Percentiles rank a stretch among this genome's conserved stretches.
Conservation (phyloP, 2,888 invertebrate genomes). For the Plagodis pulveraria region DNA sequence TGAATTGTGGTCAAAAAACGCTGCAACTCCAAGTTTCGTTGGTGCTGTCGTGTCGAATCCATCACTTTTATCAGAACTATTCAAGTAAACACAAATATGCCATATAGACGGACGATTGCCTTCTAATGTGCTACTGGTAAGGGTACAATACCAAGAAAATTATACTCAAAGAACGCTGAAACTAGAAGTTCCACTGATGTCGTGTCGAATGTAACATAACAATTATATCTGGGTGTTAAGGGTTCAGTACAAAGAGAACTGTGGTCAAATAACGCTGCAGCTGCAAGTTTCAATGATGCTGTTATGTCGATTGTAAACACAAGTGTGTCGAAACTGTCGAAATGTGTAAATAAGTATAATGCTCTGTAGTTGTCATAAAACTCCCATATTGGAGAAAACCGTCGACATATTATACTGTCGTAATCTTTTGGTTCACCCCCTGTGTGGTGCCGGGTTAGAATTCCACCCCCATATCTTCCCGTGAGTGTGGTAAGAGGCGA, state of each 20-base stretch:
- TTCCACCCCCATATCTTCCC: no score
- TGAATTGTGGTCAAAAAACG: no score
- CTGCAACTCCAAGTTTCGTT: no score
- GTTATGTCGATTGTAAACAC: slow-evolving; percentile 96
- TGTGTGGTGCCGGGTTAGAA: no score
- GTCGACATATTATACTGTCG: no score
- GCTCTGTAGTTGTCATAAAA: no score
- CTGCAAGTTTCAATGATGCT: slow-evolving; percentile 99
- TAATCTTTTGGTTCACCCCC: no score
- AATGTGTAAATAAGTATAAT: no score
- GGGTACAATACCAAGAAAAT: slow-evolving; percentile 95
- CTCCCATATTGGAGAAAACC: no score
- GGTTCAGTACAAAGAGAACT: slow-evolving; percentile 88
- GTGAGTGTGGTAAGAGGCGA: no score
- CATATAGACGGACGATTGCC: slow-evolving; percentile 93
- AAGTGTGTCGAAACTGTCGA: slow-evolving; percentile 93
- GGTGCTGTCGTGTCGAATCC: no score
- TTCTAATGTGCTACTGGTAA: slow-evolving; percentile 95
- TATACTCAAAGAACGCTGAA: slow-evolving; percentile 92
- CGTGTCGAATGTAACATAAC: slow-evolving; percentile 93
- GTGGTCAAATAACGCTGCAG: slow-evolving; percentile 93
- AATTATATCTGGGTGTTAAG: slow-evolving; percentile 87
- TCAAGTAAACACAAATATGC: slow-evolving; percentile 44
- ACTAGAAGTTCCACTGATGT: slow-evolving; percentile 98
- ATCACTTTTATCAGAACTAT: no score